Conservation (phyloP, 2,888 invertebrate species). For the Melipona beecheii region DNA sequence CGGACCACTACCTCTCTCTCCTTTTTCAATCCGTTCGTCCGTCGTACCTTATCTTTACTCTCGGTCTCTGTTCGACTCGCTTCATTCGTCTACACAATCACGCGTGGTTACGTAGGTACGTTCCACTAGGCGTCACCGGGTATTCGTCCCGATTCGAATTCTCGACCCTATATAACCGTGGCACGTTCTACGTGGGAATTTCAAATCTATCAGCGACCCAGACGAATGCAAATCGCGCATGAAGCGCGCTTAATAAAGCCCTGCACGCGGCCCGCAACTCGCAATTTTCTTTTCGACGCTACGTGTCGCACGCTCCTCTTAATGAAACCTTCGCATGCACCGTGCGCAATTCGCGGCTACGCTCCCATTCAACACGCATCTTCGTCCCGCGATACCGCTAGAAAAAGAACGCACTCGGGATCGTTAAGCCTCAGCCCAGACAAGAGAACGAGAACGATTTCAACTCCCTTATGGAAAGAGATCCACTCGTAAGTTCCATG, state of each 20-base stretch:
- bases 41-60: constrained; percentile 26
- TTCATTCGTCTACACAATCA: constrained; percentile 53
- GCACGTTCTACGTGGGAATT: constrained; percentile 74
- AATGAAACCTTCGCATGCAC: constrained; percentile 65
- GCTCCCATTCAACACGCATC: constrained; percentile 37
- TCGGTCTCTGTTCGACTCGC: constrained; percentile 38
- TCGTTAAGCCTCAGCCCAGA: constrained; percentile 33
- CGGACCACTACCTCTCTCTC: not conserved
- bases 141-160: constrained; percentile 68
- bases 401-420: constrained; percentile 11
- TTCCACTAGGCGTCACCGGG: constrained; percentile 56
- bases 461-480: not conserved
- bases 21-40: constrained; percentile 8
- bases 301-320: constrained; percentile 63
- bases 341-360: constrained; percentile 47
- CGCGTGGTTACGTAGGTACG: constrained; percentile 57
- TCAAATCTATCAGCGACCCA: constrained; percentile 74
- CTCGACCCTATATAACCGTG: constrained; percentile 69
- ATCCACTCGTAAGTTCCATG: not conserved
- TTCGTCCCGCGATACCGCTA: constrained; percentile 12
- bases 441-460: constrained; percentile 13
- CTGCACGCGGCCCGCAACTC: constrained; percentile 72
- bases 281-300: constrained; percentile 72
- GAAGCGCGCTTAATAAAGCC: constrained; percentile 75
- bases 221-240: constrained; percentile 76